Conservation (phyloP, 2,797 vertebrate genomes). For the Acanthornis magna region DNA sequence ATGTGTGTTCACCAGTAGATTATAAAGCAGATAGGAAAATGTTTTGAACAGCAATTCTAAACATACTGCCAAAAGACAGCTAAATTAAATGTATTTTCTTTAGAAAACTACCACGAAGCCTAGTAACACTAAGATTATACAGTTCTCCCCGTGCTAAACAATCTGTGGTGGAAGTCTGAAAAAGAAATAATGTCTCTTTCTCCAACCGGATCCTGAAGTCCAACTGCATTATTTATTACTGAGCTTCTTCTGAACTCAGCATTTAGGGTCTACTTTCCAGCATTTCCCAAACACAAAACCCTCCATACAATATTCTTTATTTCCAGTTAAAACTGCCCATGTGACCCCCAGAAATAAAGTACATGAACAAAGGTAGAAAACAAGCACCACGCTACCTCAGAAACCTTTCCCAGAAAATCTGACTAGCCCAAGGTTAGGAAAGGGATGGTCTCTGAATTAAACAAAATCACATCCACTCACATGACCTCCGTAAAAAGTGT, state of each 20-base stretch:
- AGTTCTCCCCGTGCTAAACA: neutral
- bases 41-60: neutral
- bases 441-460: neutral
- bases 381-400: neutral
- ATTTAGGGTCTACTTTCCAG: neutral
- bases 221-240: neutral
- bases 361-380: neutral
- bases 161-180: neutral
- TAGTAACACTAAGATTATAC: neutral
- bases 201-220: neutral
- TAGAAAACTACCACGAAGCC: neutral
- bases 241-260: neutral
- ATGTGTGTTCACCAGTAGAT: neutral
- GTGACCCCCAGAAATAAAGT: neutral
- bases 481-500: neutral
- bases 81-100: neutral
- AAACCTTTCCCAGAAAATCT: neutral
- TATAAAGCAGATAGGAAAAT: neutral
- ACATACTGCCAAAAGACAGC: neutral
- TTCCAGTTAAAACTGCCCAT: neutral
- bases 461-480: neutral
- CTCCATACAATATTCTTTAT: neutral
- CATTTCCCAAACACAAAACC: neutral
- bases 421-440: neutral
- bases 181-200: neutral